These are phyloP conservation scores for Corythornis madagascariensis DNA, from an alignment of 2,113 vertebrate genomes.

Conservation along the genomic window DNA sequence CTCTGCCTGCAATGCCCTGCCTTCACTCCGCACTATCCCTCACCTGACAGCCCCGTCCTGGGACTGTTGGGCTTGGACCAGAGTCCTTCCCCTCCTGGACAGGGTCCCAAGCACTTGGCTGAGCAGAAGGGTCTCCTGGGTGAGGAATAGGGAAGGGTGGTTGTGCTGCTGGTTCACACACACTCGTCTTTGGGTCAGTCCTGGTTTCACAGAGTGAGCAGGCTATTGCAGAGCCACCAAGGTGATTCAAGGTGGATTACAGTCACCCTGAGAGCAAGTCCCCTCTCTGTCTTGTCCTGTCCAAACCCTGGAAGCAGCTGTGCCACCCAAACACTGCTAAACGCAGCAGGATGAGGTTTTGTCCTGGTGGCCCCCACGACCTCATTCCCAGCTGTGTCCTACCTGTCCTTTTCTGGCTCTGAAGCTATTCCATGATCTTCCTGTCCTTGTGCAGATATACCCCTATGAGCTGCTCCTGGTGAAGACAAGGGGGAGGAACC, in stretches of 20 bases:
- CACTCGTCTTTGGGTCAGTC: rapidly evolving
- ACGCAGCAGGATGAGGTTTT: not conserved
- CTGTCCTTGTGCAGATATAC: conserved; percentile 81
- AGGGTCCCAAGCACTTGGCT: not conserved
- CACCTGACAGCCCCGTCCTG: rapidly evolving
- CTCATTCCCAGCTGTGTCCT: not conserved
- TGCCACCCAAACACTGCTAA: not conserved
- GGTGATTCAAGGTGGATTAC: not conserved
- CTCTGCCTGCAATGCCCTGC: not conserved
- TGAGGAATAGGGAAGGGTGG: not conserved
- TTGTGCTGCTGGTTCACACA: not conserved
- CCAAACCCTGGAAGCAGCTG: not conserved
- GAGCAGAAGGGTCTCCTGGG: not conserved
- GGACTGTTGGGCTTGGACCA: rapidly evolving
- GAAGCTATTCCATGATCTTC: not conserved
- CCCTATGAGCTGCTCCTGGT: conserved; percentile 95
- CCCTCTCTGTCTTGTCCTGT: not conserved
- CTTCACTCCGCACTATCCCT: not conserved
- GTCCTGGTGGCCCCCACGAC: not conserved
- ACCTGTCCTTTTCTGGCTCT: not conserved
- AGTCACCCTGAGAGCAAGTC: not conserved
- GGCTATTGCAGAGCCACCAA: not conserved
- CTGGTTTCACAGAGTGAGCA: not conserved
- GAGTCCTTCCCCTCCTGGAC: not conserved
- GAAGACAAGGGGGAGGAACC: conserved; percentile 93